Conservation (phyloP, 2,797 vertebrate species). For the Anabacerthia variegaticeps region DNA sequence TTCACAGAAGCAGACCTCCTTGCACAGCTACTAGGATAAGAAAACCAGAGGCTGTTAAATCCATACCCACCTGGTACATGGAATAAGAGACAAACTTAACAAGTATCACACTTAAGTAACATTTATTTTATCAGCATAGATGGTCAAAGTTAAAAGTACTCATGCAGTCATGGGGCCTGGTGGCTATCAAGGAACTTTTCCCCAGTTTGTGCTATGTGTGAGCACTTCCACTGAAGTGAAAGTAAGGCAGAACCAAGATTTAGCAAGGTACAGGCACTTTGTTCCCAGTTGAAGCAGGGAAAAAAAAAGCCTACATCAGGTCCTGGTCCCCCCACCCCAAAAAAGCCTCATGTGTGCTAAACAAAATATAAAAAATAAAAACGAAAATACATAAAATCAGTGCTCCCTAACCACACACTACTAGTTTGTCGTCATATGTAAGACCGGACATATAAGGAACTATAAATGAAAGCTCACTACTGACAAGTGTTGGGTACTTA, state of each 20-base stretch:
- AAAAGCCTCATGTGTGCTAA: slow-evolving; percentile 34
- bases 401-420: slow-evolving; percentile 45
- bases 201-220: slow-evolving; percentile 50
- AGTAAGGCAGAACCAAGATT: slow-evolving; percentile 72
- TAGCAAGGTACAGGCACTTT: slow-evolving; percentile 81
- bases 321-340: slow-evolving; percentile 39
- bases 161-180: slow-evolving; percentile 57
- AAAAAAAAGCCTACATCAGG: slow-evolving; percentile 64
- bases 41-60: background rate
- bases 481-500: background rate
- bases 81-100: background rate
- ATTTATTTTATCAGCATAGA: slow-evolving; percentile 55
- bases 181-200: background rate
- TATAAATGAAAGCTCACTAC: slow-evolving; percentile 26
- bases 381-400: slow-evolving; percentile 56
- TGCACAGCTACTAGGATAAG: accelerated
- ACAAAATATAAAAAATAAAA: slow-evolving; percentile 70
- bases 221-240: slow-evolving; percentile 64
- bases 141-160: slow-evolving; percentile 60
- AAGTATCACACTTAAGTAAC: slow-evolving; percentile 39
- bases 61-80: accelerated
- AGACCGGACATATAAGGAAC: slow-evolving; percentile 59
- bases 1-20: background rate
- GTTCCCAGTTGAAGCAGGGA: slow-evolving; percentile 75
- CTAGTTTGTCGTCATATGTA: slow-evolving; percentile 43